Conservation (phyloP, 2,797 vertebrate species). For the Eutrigla gurnardus region DNA sequence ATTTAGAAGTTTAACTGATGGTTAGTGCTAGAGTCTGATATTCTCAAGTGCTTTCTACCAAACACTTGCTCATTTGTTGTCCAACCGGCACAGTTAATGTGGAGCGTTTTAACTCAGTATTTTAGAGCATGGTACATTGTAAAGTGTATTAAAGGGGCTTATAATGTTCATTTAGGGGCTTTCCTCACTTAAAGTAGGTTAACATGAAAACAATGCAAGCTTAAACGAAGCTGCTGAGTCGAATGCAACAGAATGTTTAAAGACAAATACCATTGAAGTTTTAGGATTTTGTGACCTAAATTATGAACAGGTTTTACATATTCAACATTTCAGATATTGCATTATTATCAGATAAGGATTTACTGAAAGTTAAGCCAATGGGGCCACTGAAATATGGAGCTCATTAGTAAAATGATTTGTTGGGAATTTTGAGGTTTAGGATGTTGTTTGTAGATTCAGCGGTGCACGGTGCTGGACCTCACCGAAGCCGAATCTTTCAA, state of each 20-base stretch:
- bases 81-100: constrained; percentile 6
- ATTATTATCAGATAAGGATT: neutral
- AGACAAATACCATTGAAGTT: constrained; percentile 32
- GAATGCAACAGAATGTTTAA: constrained; percentile 41
- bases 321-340: constrained; percentile 13
- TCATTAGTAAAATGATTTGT: neutral
- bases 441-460: neutral
- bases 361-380: neutral
- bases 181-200: constrained; percentile 46
- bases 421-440: constrained; percentile 1
- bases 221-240: constrained; percentile 49
- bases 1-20: constrained; percentile 14
- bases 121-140: constrained; percentile 10
- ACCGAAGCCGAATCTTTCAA: constrained; percentile 4
- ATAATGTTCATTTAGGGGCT: constrained; percentile 32
- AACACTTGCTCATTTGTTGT: neutral
- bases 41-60: constrained; percentile 1
- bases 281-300: constrained; percentile 30
- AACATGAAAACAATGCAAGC: constrained; percentile 57
- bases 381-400: neutral
- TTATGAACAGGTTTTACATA: constrained; percentile 38
- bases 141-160: constrained; percentile 26
- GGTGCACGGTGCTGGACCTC: neutral
- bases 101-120: constrained; percentile 1
- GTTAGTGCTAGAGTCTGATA: constrained; percentile 29